Evolutionary conservation across 2,113 vertebrate genomes (phyloP), one percentile per base, ranked within the genome.

Genomic region (Illadopsis cleaveri): DNA sequence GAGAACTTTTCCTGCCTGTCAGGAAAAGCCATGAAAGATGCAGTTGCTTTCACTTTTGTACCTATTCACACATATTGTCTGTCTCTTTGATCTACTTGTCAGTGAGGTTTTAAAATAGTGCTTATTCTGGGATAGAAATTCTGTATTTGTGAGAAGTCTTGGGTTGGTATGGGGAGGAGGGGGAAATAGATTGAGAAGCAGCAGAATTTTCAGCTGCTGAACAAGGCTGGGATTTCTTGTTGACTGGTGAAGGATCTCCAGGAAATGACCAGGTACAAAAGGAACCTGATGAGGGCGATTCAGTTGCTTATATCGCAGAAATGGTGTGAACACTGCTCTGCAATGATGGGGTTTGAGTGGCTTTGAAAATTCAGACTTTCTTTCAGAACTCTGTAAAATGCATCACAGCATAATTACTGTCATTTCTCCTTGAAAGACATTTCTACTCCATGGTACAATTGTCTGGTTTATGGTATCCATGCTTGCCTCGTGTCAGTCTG

Each of bases 101-200:
- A 30, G 14, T 24, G 25, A 31, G 14, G 10, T 76, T 89, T 86
- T 66, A 54, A 86, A 71, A 22, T 71, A 23, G 2, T 17, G 72
- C 15, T 64, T 18, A 56, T 51, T 73, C 38, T 84, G 65, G 25
- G n/a, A 22, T 15, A 38, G 40, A 60, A 56, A 56, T 58, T 73
- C 15, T 2, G 4, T 11, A 10, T 69, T 47, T 79, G 10, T 65
- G 45, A 38, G 4, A 57, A 54, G 18, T 21, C 54, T 44, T 27
- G n/a, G 5, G 14, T 45, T 62, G 18, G 1, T 86, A 12, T 10
- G 12, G 14, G 24, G 9, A 18, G 5, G 5, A 12, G 6, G 4
- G 6, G 2, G 4, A 5, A 35, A 27, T 16, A 71, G 12, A 28
- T 8, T 53, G 50, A 73, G 13, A 60, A 90, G 12, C 5, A 62